Percentiles rank a stretch among this genome's conserved stretches.
phyloP scores from a whole-genome alignment of 2,113 vertebrate genomes.

The Callopanchax toddi region DNA sequence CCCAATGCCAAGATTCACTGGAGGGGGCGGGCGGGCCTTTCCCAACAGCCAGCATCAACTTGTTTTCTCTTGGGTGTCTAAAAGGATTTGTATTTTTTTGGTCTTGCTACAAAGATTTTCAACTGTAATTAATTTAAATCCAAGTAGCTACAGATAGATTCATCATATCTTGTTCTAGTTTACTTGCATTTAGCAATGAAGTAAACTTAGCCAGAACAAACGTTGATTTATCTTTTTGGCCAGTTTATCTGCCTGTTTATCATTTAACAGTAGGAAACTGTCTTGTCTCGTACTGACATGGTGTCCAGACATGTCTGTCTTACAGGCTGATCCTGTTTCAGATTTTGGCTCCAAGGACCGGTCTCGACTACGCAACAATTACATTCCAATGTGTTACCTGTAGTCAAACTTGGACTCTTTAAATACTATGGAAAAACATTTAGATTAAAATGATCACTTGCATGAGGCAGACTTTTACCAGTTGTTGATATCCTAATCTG shows the following conservation, averaged over 20 bases:
- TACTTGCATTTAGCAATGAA: slow-evolving; percentile 66
- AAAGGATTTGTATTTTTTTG: slow-evolving; percentile 99
- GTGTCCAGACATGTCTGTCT: slow-evolving; percentile 81
- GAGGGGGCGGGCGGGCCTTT: slow-evolving; percentile 92
- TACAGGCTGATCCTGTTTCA: slow-evolving; percentile 78
- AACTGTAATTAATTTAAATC: slow-evolving; percentile 77
- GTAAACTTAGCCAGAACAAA: slow-evolving; percentile 62
- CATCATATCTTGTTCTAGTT: slow-evolving; percentile 46
- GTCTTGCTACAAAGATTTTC: slow-evolving; percentile 88
- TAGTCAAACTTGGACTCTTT: slow-evolving; percentile 19
- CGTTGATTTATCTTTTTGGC: slow-evolving; percentile 52
- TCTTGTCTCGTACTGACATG: slow-evolving; percentile 73
- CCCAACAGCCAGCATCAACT: slow-evolving; percentile 96
- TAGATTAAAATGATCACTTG: neutral
- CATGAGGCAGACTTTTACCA: neutral
- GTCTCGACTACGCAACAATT: slow-evolving; percentile 67
- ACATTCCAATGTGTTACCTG: slow-evolving; percentile 45
- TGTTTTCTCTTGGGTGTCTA: slow-evolving; percentile 95
- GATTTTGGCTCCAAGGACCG: slow-evolving; percentile 73
- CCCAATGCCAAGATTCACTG: slow-evolving; percentile 98
- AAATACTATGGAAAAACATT: neutral
- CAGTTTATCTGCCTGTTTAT: slow-evolving; percentile 45
- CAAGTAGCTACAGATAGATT: slow-evolving; percentile 55
- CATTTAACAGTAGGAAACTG: slow-evolving; percentile 55
- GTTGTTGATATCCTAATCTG: no score